Percentiles rank a stretch among this genome's conserved stretches.
Conservation (phyloP, 1,140 invertebrate genomes). For the Apis florea region DNA sequence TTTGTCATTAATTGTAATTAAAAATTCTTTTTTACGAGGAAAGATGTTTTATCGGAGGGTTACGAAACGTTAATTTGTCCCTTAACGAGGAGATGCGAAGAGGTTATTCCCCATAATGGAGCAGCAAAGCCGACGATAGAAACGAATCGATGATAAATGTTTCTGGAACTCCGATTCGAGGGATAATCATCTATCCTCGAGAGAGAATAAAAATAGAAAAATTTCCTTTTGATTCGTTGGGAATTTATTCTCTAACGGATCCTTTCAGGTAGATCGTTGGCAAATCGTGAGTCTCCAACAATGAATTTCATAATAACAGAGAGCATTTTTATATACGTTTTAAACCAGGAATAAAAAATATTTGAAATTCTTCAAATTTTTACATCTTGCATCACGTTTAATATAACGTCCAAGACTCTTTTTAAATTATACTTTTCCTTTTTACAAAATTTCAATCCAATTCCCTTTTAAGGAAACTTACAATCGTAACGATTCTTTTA, state of each 20-base stretch:
- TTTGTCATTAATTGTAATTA: too few species aligned
- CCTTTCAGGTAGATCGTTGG: neutral
- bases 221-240: constrained; percentile 2
- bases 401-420: too few species aligned
- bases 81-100: constrained; percentile 55
- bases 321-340: neutral
- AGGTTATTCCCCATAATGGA: constrained; percentile 61
- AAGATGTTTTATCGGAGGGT: too few species aligned
- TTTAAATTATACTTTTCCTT: too few species aligned
- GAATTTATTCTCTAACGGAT: neutral
- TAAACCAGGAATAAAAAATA: neutral
- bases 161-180: constrained; percentile 56
- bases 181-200: constrained; percentile 63
- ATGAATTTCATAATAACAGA: neutral
- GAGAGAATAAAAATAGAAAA: constrained; percentile 8
- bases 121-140: constrained; percentile 66
- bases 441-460: neutral
- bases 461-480: neutral
- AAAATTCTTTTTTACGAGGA: too few species aligned
- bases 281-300: neutral
- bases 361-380: neutral
- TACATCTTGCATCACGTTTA: too few species aligned
- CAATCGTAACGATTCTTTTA: neutral
- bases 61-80: constrained; percentile 51
- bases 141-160: constrained; percentile 70